phyloP scores from a whole-genome alignment of 1,140 invertebrate species.

The Yoshiicerus persimilis region DNA sequence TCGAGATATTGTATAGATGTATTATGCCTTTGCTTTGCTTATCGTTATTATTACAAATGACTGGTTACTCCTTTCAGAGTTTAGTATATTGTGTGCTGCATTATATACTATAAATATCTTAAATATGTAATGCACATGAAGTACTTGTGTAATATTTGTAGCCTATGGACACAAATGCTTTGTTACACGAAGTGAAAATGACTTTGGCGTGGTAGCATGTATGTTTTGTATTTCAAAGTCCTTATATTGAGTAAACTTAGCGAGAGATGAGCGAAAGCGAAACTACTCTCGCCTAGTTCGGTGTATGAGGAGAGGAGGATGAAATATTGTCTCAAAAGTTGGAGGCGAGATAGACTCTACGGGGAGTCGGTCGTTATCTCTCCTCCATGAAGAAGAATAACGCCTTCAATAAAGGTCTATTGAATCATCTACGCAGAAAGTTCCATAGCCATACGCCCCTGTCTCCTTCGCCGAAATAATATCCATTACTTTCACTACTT shows the following conservation, averaged over 20 bases:
- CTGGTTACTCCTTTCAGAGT: background rate
- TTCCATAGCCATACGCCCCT: constrained; percentile 22
- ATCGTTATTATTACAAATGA: background rate
- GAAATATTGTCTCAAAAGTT: constrained; percentile 44
- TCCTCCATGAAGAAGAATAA: constrained; percentile 38
- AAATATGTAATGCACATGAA: background rate
- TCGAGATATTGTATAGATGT: too few relatives aligned
- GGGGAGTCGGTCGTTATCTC: constrained; percentile 46
- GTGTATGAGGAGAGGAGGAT: constrained; percentile 27
- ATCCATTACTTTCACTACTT: background rate
- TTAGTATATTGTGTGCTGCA: background rate
- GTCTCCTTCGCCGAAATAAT: background rate
- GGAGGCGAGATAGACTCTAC: constrained; percentile 38
- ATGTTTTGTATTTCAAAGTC: background rate
- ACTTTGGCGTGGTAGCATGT: background rate
- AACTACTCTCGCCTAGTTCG: background rate
- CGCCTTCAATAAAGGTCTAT: constrained; percentile 41
- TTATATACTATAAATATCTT: background rate
- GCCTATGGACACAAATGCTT: background rate
- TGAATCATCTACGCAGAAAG: constrained; percentile 37
- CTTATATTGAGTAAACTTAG: background rate
- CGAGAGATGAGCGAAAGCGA: constrained; percentile 5
- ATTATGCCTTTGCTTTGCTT: background rate
- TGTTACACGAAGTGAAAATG: background rate
- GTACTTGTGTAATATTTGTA: background rate